These are phyloP conservation scores for Yoshiicerus persimilis DNA, from an alignment of 1,140 invertebrate genomes.

Conservation along the genomic window DNA sequence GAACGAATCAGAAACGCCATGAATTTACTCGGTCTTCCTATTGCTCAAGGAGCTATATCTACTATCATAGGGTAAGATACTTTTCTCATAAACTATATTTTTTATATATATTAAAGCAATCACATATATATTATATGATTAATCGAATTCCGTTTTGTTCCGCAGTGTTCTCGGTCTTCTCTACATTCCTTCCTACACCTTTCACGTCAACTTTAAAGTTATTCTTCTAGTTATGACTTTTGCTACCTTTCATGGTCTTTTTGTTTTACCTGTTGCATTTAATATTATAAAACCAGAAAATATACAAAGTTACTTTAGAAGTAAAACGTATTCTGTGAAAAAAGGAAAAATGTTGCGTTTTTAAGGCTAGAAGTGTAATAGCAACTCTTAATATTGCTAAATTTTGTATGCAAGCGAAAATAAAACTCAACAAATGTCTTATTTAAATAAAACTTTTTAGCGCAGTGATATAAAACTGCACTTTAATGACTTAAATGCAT, in stretches of 20 bases:
- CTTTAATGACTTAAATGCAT: no score
- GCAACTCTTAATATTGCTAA: no score
- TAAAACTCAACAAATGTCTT: no score
- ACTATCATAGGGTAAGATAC: constrained; percentile 82
- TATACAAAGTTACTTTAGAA: not conserved
- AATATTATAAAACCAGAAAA: constrained; percentile 77
- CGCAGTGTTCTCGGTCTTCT: constrained; percentile 76
- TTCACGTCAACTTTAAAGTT: constrained; percentile 96
- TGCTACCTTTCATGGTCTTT: constrained; percentile 84
- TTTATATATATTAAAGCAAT: no score
- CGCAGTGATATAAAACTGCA: no score
- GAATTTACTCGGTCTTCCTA: constrained; percentile 85
- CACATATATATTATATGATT: not conserved
- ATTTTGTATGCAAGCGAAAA: no score
- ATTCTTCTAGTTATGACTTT: constrained; percentile 60
- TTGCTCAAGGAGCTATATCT: constrained; percentile 88
- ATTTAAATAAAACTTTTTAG: no score
- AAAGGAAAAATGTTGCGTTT: not conserved
- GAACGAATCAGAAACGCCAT: constrained; percentile 81
- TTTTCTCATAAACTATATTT: no score
- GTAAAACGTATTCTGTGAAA: not conserved
- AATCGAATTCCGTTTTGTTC: not conserved
- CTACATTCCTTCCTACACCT: constrained; percentile 90
- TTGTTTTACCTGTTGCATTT: constrained; percentile 85
- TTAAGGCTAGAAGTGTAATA: no score